Conservation (phyloP, 2,888 invertebrate species). For the Heliconius ismenius region DNA sequence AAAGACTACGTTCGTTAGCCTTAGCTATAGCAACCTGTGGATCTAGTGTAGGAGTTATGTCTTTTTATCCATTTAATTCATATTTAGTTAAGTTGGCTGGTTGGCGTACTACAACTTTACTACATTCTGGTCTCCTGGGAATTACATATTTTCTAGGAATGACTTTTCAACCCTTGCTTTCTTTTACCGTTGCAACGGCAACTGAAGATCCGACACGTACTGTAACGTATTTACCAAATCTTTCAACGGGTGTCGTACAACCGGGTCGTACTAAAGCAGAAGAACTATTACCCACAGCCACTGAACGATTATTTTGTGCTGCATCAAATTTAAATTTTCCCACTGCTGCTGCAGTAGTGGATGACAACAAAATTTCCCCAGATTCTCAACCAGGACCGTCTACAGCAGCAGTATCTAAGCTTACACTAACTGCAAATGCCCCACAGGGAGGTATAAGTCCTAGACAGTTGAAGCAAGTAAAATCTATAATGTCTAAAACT, state of each 20-base stretch:
- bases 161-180: constrained; percentile 66
- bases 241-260: constrained; percentile 54
- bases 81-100: constrained; percentile 61
- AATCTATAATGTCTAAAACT: constrained; percentile 63
- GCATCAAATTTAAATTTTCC: constrained; percentile 61
- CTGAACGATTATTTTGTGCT: constrained; percentile 58
- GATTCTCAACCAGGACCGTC: constrained; percentile 60
- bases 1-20: constrained; percentile 65
- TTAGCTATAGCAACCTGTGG: constrained; percentile 64
- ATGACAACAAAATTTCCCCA: constrained; percentile 48
- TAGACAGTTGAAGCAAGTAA: constrained; percentile 65
- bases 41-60: constrained; percentile 69
- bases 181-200: constrained; percentile 62
- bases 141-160: constrained; percentile 64
- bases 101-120: constrained; percentile 65
- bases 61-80: constrained; percentile 63
- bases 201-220: constrained; percentile 65
- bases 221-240: constrained; percentile 70
- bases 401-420: constrained; percentile 55
- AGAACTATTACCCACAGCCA: constrained; percentile 50
- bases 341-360: constrained; percentile 67
- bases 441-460: constrained; percentile 62
- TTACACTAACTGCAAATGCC: constrained; percentile 60
- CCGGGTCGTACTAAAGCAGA: constrained; percentile 50
- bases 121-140: constrained; percentile 69